These are phyloP conservation scores for Corydoras sp. DNA, from an alignment of 2,113 vertebrate genomes.

Conservation along the genomic window DNA sequence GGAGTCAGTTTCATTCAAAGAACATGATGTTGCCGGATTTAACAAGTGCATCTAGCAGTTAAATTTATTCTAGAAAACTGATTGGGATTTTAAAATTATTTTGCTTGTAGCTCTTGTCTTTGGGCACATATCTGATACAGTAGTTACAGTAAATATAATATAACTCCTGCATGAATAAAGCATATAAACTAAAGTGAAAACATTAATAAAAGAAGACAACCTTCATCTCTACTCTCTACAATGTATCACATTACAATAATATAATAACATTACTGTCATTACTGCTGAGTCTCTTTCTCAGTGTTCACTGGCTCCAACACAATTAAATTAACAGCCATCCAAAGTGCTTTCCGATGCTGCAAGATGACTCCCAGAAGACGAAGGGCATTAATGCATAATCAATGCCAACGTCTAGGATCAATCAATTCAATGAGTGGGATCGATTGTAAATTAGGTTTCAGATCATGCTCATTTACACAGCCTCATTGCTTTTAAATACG, in stretches of 20 bases:
- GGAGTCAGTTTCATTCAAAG: too few relatives aligned
- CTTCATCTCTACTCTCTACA: constrained; percentile 34
- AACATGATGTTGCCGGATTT: too few relatives aligned
- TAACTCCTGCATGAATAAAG: neutral
- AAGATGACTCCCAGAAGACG: neutral
- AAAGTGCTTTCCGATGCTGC: constrained; percentile 43
- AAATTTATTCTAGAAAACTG: too few relatives aligned
- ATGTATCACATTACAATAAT: constrained; percentile 54
- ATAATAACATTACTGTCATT: constrained; percentile 60
- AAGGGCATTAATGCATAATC: constrained; percentile 7
- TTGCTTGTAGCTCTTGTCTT: too few relatives aligned
- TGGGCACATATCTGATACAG: too few relatives aligned
- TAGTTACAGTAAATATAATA: too few relatives aligned
- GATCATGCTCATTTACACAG: too few relatives aligned
- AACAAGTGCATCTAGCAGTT: too few relatives aligned
- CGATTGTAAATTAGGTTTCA: too few relatives aligned
- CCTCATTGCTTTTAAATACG: too few relatives aligned
- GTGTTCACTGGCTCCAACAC: constrained; percentile 54
- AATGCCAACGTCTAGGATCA: neutral
- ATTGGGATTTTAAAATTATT: too few relatives aligned
- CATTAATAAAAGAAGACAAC: constrained; percentile 24
- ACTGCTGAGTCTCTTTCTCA: constrained; percentile 50
- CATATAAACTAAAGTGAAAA: neutral
- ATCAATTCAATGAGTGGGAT: too few relatives aligned
- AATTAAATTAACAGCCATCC: constrained; percentile 60